These are phyloP conservation scores for Drosophila neocordata DNA, from an alignment of 1,140 invertebrate species.

Conservation along the genomic window DNA sequence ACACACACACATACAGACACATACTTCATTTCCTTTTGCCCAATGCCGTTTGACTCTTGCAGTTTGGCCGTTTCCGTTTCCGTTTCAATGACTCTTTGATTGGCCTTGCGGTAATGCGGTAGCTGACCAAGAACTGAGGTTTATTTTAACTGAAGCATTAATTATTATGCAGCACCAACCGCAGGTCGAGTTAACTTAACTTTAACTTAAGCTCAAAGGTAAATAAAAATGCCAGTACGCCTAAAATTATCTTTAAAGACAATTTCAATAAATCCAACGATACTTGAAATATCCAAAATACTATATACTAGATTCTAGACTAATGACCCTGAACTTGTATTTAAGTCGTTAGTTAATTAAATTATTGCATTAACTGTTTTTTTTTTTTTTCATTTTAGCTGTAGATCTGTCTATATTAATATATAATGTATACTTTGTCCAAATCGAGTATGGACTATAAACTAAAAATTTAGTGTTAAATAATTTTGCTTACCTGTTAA, in stretches of 20 bases:
- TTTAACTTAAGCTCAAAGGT: not conserved
- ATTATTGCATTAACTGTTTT: too few species aligned
- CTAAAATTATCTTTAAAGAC: too few species aligned
- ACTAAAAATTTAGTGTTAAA: not conserved
- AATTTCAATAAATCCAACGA: too few species aligned
- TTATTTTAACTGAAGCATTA: conserved; percentile 53
- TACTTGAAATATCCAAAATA: too few species aligned
- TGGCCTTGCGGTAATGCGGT: conserved; percentile 66
- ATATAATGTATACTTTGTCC: too few species aligned
- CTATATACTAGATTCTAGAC: too few species aligned
- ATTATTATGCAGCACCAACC: conserved; percentile 55
- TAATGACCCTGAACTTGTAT: too few species aligned
- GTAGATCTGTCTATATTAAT: too few species aligned
- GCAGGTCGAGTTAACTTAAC: not conserved
- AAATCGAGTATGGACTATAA: too few species aligned
- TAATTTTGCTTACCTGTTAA: conserved; percentile 1
- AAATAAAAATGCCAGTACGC: not conserved
- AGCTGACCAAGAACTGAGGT: conserved; percentile 24
- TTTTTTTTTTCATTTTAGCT: too few species aligned
- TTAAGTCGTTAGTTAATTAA: too few species aligned
- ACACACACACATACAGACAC: conserved; percentile 7
- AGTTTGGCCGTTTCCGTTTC: conserved; percentile 65
- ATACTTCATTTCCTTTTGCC: conserved; percentile 75
- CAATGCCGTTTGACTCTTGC: conserved; percentile 74
- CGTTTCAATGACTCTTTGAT: conserved; percentile 79